Evolutionary conservation across 2,888 invertebrate genomes (phyloP).

Genomic region (Platypus cylindrus): DNA sequence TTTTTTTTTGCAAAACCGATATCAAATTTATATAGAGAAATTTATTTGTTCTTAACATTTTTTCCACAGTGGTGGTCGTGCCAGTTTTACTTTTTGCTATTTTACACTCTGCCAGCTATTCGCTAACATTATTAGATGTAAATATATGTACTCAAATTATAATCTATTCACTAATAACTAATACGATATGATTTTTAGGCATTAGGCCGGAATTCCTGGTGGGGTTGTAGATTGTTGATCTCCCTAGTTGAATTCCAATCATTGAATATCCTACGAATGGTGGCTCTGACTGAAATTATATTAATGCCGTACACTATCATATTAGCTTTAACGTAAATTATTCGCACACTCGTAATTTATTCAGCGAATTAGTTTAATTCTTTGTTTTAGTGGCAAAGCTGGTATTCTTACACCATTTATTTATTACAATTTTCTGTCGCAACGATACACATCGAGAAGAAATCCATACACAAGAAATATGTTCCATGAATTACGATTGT

Average conservation of each 20-base stretch:
- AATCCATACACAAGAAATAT: constrained; percentile 93
- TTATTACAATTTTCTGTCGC: constrained; percentile 90
- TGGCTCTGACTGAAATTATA: constrained; percentile 88
- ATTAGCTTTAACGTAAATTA: constrained; percentile 74
- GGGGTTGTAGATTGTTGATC: constrained; percentile 75
- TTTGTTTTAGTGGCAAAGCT: constrained; percentile 66
- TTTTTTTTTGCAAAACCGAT: constrained; percentile 2
- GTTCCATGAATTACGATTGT: constrained; percentile 73
- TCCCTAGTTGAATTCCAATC: constrained; percentile 85
- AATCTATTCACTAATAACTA: too few relatives aligned
- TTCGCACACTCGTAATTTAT: not conserved
- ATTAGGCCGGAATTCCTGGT: constrained; percentile 83
- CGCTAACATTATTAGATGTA: constrained; percentile 80
- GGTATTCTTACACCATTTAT: constrained; percentile 86
- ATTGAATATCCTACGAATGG: constrained; percentile 74
- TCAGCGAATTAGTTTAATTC: constrained; percentile 8
- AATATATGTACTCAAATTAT: constrained; percentile 38
- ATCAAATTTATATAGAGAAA: not conserved
- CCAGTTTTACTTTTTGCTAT: constrained; percentile 87
- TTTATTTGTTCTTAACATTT: constrained; percentile 11
- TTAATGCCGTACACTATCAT: constrained; percentile 73
- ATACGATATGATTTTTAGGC: constrained; percentile 56
- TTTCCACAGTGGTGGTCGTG: constrained; percentile 73
- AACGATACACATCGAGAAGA: constrained; percentile 85
- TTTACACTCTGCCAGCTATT: constrained; percentile 86